These are phyloP conservation scores for Tinea trinotella DNA, from an alignment of 2,888 invertebrate species.

Conservation along the genomic window DNA sequence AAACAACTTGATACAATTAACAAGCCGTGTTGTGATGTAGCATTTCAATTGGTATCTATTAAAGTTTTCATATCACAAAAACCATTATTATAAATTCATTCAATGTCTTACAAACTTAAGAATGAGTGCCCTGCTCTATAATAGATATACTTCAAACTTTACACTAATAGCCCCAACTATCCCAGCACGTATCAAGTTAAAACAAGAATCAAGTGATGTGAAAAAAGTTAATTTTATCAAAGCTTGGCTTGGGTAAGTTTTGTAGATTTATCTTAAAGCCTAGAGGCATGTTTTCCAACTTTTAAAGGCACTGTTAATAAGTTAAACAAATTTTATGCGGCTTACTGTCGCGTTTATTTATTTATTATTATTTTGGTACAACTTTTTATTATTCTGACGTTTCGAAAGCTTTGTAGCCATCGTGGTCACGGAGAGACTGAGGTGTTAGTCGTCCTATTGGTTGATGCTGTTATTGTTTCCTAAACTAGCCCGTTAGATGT, in stretches of 20 bases:
- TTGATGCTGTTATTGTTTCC: no score
- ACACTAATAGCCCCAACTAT: not conserved
- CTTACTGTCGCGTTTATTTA: no score
- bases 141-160: conserved; percentile 1
- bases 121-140: conserved; percentile 1
- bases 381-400: no score
- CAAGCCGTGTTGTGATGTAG: not conserved
- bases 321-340: no score
- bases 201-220: not conserved
- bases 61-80: not conserved
- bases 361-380: no score
- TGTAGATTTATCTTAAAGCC: no score
- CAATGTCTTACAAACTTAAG: not conserved
- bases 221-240: not conserved
- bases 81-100: not conserved
- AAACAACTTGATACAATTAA: not conserved
- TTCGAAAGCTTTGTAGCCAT: no score
- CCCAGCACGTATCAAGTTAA: not conserved
- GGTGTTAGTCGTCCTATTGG: no score
- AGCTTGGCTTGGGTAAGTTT: conserved; percentile 8
- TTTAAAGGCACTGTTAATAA: no score
- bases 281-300: no score
- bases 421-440: no score
- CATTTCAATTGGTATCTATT: conserved; percentile 3
- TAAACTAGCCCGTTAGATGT: no score